Percentiles rank a stretch among this genome's conserved stretches.
These are phyloP conservation scores for Polydrusus pterygomalis DNA, from an alignment of 2,888 invertebrate genomes.

Conservation along the genomic window DNA sequence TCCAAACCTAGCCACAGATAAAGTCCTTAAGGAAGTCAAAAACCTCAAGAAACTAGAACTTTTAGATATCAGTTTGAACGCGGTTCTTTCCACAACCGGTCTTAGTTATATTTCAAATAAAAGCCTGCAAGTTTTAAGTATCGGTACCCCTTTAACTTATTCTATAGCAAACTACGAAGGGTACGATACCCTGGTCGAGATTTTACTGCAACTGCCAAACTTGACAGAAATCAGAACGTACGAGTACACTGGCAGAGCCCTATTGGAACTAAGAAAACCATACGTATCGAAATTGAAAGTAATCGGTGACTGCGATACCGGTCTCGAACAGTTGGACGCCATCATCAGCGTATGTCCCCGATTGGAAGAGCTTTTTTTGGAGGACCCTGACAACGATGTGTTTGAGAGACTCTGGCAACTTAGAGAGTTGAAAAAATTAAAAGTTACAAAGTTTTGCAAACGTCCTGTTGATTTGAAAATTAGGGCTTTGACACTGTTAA, in stretches of 20 bases:
- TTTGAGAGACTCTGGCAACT: constrained; percentile 34
- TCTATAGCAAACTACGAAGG: constrained; percentile 12
- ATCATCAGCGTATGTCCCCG: constrained; percentile 48
- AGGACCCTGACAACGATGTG: constrained; percentile 33
- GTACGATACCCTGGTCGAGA: constrained; percentile 9
- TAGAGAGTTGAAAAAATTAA: constrained; percentile 41
- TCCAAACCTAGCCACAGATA: constrained; percentile 80
- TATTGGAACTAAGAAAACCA: constrained; percentile 31
- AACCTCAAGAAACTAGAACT: constrained; percentile 76
- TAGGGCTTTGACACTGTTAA: constrained; percentile 21
- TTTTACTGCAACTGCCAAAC: constrained; percentile 47
- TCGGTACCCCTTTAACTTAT: constrained; percentile 14
- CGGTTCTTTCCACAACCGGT: constrained; percentile 25
- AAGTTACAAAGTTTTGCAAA: constrained; percentile 21
- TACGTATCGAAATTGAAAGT: constrained; percentile 37
- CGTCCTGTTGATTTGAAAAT: not conserved
- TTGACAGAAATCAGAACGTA: constrained; percentile 46
- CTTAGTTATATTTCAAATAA: constrained; percentile 27
- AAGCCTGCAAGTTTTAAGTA: constrained; percentile 35
- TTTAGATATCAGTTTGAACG: constrained; percentile 79
- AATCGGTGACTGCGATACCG: constrained; percentile 39
- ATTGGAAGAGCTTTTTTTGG: constrained; percentile 39
- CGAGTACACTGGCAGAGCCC: constrained; percentile 33
- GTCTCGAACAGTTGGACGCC: constrained; percentile 24
- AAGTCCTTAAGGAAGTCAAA: constrained; percentile 76